Conservation (phyloP, 1,140 invertebrate genomes). For the Tachypleus tridentatus region DNA sequence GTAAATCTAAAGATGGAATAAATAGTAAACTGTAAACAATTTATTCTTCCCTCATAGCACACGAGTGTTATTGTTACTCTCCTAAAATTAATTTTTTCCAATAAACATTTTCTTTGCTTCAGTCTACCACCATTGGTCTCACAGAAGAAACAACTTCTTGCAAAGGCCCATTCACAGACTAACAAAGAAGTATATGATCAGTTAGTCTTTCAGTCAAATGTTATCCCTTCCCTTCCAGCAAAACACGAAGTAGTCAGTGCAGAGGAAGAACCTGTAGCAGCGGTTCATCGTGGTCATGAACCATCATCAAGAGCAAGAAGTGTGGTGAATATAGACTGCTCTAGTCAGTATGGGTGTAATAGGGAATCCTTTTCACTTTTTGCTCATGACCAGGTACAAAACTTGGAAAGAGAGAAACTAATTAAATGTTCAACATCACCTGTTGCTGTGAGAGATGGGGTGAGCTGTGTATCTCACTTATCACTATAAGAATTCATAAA, state of each 20-base stretch:
- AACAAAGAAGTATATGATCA: neutral
- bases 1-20: too few species aligned
- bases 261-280: too few species aligned
- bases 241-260: conserved; percentile 17
- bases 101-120: conserved; percentile 4
- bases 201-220: neutral
- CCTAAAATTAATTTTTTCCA: neutral
- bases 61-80: neutral
- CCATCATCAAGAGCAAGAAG: too few species aligned
- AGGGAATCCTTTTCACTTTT: conserved; percentile 10
- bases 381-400: conserved; percentile 18
- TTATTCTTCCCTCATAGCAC: too few species aligned
- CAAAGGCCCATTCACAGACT: conserved; percentile 58
- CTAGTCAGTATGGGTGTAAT: too few species aligned
- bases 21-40: too few species aligned
- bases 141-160: conserved; percentile 74
- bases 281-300: too few species aligned
- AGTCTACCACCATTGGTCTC: conserved; percentile 35
- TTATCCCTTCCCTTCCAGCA: conserved; percentile 10
- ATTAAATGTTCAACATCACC: conserved; percentile 22
- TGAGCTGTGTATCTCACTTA: neutral
- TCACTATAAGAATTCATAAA: too few species aligned
- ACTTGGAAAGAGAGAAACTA: conserved; percentile 22
- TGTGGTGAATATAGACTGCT: too few species aligned
- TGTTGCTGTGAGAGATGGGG: conserved; percentile 13